These are phyloP conservation scores for Ailuropoda melanoleuca DNA, from an alignment of 2,113 vertebrate species.

Conservation along the genomic window DNA sequence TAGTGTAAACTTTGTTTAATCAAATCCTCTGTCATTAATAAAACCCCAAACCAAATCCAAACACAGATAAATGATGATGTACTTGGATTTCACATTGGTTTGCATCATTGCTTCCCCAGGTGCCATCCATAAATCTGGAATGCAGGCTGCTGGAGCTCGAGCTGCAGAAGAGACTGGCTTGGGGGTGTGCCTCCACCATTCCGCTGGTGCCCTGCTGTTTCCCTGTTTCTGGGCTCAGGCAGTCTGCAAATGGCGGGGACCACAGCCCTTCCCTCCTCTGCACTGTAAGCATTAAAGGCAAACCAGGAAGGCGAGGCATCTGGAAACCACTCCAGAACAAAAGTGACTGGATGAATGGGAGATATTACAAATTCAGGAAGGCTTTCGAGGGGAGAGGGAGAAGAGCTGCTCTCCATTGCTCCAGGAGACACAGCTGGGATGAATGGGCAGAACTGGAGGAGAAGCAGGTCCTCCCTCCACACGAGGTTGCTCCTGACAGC, in stretches of 20 bases:
- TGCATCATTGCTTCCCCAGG: slow-evolving; percentile 53
- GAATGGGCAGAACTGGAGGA: background rate
- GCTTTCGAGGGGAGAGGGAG: background rate
- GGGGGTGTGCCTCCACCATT: background rate
- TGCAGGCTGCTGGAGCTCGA: background rate
- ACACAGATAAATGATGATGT: slow-evolving; percentile 65
- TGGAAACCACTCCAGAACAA: background rate
- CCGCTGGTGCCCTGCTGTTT: background rate
- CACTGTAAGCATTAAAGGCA: background rate
- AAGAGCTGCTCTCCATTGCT: background rate
- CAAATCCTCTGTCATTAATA: slow-evolving; percentile 69
- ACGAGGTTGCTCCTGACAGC: background rate
- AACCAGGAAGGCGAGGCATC: background rate
- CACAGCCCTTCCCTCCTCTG: background rate
- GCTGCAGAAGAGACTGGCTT: background rate
- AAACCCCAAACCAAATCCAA: slow-evolving; percentile 69
- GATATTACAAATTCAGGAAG: background rate
- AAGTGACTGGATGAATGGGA: background rate
- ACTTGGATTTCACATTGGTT: slow-evolving; percentile 53
- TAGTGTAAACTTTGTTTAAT: slow-evolving; percentile 55
- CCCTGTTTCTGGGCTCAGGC: background rate
- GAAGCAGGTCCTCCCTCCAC: background rate
- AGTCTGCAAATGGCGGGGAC: background rate
- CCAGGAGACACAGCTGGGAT: background rate
- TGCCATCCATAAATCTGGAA: slow-evolving; percentile 66